Base-by-base conservation (phyloP, 2,797 vertebrate species). In the Malurus splendens region DNA sequence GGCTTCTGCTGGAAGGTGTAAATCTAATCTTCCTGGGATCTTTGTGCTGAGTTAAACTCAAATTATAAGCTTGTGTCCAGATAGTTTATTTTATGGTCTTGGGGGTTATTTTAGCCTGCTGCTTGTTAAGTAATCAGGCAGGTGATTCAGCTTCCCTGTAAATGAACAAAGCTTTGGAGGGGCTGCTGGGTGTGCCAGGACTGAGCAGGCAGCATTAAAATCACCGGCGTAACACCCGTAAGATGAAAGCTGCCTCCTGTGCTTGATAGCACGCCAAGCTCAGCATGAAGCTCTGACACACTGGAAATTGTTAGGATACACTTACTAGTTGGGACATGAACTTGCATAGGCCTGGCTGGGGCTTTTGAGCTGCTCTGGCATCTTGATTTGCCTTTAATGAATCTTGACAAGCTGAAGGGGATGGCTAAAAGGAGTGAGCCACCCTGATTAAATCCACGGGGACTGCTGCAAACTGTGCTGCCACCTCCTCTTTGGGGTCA, bases 251-350 rank as follows among this genome's bases (percentile, higher is more conserved):
- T 86, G 90, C 90, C 90, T 95, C 86, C 27, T 87, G 87, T 10
- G 91, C 92, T 93, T 96, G 94, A 96, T 93, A 93, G 79, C 80
- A 8, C 68, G 95, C 93, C 93, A 95, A 93, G 85, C 54, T 48
- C 87, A 54, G 88, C 77, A 67, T 9, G 20, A 92, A 96, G 94
- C 94, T 93, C 89, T 94, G 93, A 95, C 90, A 95, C 91, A 94
- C 94, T 93, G 93, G 93, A 94, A 94, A 92, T 94, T 93, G 94
- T 93, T 95, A 89, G 94, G 95, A 94, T 95, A 93, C 90, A 95
- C 93, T 93, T 94, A 87, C 96, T 88, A 94, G 95, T 95, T 86
- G 77, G 64, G 91, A 96, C 96, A 92, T 61, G 94, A 94, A 92
- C 90, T 87, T 42, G 88, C 68, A 76, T 55, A 91, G n/a, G 78